Base-by-base conservation (phyloP, 2,888 invertebrate genomes). In the Coelopa pilipes region DNA sequence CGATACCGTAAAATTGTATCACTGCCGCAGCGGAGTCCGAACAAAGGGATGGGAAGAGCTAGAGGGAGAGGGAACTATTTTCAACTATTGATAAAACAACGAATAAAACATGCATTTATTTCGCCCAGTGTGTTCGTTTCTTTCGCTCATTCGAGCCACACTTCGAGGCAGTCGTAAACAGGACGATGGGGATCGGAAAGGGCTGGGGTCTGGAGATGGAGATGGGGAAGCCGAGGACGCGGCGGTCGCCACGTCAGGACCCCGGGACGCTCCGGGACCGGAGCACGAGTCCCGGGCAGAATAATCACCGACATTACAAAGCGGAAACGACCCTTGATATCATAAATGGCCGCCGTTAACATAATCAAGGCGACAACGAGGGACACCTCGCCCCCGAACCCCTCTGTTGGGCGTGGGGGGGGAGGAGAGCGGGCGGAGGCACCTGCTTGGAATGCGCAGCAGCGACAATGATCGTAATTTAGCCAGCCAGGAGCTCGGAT, bases 281-380 rank as follows among this genome's bases (percentile, higher is more conserved):
- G 19, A 55, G n/a, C n/a, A n/a, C 17, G 17, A 17, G 17, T 15
- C 63, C 13, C 17, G 34, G 34, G 46, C 63, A 63, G 45, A 63
- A 63, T 63, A 15, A 63, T 63, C 63, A 45, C 63, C 46, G 46
- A 45, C 63, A 63, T 63, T 17, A 49, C 49, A n/a, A 66, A 66
- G 49, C 66, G 66, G 66, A 66, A 66, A 49, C 24, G 49, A 66
- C 19, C n/a, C 21, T 47, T 66, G 49, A 49, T 66, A 66, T 49
- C 49, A 49, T 66, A 66, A 66, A 66, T 66, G 66, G 21, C 66
- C 13, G 66, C 66, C 17, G 66, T 66, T 66, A 49, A 66, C 47
- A 66, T 66, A 66, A 66, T 66, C 19, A 66, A n/a, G 66, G 49
- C 66, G 21, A 34, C 60, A 60, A 24, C 60, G 60, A 24, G 21